phyloP scores from a whole-genome alignment of 2,888 invertebrate species.

The Heteropelma amictum region DNA sequence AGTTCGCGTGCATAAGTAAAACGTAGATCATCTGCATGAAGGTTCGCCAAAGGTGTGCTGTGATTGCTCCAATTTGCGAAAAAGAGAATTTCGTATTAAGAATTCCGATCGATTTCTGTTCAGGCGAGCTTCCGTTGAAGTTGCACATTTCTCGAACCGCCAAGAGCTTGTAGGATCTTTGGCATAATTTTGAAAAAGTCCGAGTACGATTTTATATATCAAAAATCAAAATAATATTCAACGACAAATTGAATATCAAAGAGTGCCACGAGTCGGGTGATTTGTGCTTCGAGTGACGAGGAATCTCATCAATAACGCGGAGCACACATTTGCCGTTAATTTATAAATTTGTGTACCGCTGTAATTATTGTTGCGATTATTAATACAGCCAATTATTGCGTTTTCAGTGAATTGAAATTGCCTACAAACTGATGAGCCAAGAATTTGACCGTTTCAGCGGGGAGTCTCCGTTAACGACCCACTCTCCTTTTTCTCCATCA shows the following conservation, averaged over 20 bases:
- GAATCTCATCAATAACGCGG: no score
- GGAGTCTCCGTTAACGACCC: neutral
- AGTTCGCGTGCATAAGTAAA: neutral
- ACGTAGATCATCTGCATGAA: neutral
- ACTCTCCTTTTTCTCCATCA: neutral
- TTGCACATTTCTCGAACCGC: neutral
- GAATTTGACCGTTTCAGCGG: conserved; percentile 5
- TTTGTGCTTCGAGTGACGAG: no score
- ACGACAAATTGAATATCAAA: no score
- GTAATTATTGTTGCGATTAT: neutral
- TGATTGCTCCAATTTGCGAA: no score
- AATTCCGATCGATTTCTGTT: neutral
- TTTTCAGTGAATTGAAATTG: conserved; percentile 6
- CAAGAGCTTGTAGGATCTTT: neutral
- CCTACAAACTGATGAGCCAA: neutral
- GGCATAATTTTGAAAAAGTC: neutral
- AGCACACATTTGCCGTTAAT: no score
- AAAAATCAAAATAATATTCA: no score
- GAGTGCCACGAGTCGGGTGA: no score
- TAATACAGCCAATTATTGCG: neutral
- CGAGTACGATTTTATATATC: no score
- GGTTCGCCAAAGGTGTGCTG: no score
- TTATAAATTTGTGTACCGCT: no score
- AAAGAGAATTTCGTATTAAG: no score
- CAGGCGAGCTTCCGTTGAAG: neutral